A percentile compares a stretch with the other conserved stretches of the same genome.
phyloP scores from a whole-genome alignment of 2,888 invertebrate genomes.

The Ecliptopera silaceata region DNA sequence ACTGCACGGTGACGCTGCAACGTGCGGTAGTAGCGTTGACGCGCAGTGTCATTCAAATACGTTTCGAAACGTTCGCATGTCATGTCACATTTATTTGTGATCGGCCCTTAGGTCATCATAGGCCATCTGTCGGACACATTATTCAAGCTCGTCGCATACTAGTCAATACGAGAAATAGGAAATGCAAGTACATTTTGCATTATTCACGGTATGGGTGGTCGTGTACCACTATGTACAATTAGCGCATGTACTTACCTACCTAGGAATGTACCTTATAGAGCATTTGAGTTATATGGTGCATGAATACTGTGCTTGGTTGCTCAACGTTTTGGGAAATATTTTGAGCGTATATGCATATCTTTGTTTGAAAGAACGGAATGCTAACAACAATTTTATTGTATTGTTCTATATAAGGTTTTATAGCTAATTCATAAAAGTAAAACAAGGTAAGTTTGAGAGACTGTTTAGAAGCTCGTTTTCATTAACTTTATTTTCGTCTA shows the following conservation, averaged over 20 bases:
- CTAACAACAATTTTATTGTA: no score
- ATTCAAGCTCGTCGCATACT: slow-evolving; percentile 38
- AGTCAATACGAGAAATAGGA: slow-evolving; percentile 49
- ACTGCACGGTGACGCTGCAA: no score
- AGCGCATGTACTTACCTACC: slow-evolving; percentile 13
- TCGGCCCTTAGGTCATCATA: slow-evolving; percentile 37
- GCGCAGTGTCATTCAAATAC: no score
- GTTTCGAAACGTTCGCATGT: no score
- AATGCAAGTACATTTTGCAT: slow-evolving; percentile 41
- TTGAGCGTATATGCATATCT: no score
- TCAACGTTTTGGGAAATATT: not conserved
- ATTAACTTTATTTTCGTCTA: slow-evolving; percentile 7
- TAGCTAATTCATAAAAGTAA: not conserved
- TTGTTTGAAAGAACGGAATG: no score
- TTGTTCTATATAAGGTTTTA: no score
- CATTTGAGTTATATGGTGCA: not conserved
- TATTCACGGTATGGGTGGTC: slow-evolving; percentile 60
- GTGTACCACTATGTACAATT: slow-evolving; percentile 37
- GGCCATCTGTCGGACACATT: slow-evolving; percentile 40
- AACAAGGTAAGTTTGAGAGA: not conserved
- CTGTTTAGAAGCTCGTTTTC: not conserved
- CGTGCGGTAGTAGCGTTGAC: no score
- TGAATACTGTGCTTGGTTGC: not conserved
- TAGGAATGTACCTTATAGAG: not conserved
- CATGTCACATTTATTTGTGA: no score